Percentiles rank a stretch among this genome's conserved stretches.
phyloP scores from a whole-genome alignment of 1,140 invertebrate genomes.

The Scaptomyza pallida region DNA sequence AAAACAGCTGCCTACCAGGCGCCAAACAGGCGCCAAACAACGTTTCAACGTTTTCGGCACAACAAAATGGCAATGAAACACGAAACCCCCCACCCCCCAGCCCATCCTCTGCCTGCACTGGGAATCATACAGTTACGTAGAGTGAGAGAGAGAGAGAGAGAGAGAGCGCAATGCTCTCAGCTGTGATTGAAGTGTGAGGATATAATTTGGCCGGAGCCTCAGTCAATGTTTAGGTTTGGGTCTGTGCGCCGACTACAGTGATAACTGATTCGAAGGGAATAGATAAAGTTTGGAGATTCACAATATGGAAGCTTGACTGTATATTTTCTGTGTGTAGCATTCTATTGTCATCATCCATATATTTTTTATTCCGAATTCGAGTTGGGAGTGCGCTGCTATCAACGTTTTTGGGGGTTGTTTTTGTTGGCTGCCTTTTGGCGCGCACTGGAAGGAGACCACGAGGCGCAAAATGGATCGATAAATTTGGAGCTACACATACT shows the following conservation, averaged over 20 bases:
- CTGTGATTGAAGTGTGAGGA: slow-evolving; percentile 25
- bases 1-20: slow-evolving; percentile 79
- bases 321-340: not conserved
- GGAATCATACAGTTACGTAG: too few species aligned
- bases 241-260: slow-evolving; percentile 60
- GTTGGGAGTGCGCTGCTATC: not conserved
- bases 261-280: not conserved
- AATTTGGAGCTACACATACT: slow-evolving; percentile 62
- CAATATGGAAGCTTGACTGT: too few species aligned
- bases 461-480: slow-evolving; percentile 39
- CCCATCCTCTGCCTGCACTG: slow-evolving; percentile 13
- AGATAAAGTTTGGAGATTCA: not conserved
- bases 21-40: slow-evolving; percentile 56
- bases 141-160: too few species aligned
- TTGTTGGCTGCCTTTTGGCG: slow-evolving; percentile 42
- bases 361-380: slow-evolving; percentile 9
- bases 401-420: slow-evolving; percentile 6
- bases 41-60: slow-evolving; percentile 28
- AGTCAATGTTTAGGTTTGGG: slow-evolving; percentile 46
- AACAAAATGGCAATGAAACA: slow-evolving; percentile 79
- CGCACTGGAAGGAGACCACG: slow-evolving; percentile 36
- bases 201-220: slow-evolving; percentile 8
- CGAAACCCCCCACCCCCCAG: slow-evolving; percentile 4
- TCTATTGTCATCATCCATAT: not conserved
- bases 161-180: slow-evolving; percentile 33